Evolutionary conservation across 2,797 vertebrate species (phyloP), one percentile per base, ranked within the genome.

Genomic region (Selene dorsalis): DNA sequence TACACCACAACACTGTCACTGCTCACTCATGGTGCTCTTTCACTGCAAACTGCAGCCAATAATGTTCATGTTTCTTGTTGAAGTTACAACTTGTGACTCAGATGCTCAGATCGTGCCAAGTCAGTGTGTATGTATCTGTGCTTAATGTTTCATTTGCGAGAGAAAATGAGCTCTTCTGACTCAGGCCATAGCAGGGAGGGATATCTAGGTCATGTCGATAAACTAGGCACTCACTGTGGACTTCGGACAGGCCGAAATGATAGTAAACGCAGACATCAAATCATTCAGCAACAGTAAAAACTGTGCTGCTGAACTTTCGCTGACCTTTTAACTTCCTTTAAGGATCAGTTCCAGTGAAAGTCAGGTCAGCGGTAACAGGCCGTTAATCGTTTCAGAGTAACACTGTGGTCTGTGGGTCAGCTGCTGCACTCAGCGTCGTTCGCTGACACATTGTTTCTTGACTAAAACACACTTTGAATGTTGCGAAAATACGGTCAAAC

Each of bases 151-250:
- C 3, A 30, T 30, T 30, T 11, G 11, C 8, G 48, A 22, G 48
- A 50, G 7, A 50, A 50, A 50, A n/a, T 22, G 48, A 22, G 20
- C 30, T 30, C 30, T 18, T n/a, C n/a, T n/a, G n/a, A n/a, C n/a
- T n/a, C n/a, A n/a, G n/a, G n/a, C n/a, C n/a, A n/a, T n/a, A n/a
- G n/a, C n/a, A n/a, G n/a, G 2, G 12, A 30, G 39, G 0, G 6
- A 18, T 48, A 61, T 45, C 4, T 57, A 58, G 62, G 74, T 73
- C 41, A 17, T 8, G n/a, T 73, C 63, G 38, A 22, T 73, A 60
- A 57, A 35, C 7, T 35, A 35, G 10, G 2, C 20, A 12, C 17
- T 18, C 6, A 11, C 2, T 16, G n/a, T n/a, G 32, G 32, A 35
- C 32, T 35, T 35, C 9, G 50, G 30, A 66, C 18, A 57, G 6